A percentile compares a stretch with the other conserved stretches of the same genome.
These are phyloP conservation scores for Labroides dimidiatus DNA, from an alignment of 2,797 vertebrate species.

Conservation along the genomic window DNA sequence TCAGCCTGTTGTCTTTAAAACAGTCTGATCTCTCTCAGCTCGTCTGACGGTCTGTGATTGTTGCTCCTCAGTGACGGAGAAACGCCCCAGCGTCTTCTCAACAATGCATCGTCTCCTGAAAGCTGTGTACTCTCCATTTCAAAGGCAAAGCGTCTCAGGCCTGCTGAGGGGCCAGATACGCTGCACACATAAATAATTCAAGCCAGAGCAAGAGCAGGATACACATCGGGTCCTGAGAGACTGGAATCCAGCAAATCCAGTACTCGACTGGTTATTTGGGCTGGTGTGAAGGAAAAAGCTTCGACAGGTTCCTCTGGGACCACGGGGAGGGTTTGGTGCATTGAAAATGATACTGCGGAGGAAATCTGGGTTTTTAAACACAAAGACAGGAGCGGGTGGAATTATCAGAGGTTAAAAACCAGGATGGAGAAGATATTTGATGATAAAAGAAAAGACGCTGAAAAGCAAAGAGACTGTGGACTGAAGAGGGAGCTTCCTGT, in stretches of 20 bases:
- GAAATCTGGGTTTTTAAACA: conserved; percentile 24
- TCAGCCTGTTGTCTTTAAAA: too few relatives aligned
- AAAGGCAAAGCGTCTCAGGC: conserved; percentile 43
- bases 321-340: conserved; percentile 13
- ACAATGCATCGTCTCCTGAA: conserved; percentile 49
- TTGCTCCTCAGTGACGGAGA: conserved; percentile 19
- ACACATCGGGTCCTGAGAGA: conserved; percentile 58
- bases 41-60: conserved; percentile 1
- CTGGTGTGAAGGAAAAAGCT: conserved; percentile 15
- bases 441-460: not conserved
- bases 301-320: conserved; percentile 8
- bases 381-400: conserved; percentile 18
- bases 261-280: conserved; percentile 55
- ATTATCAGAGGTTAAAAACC: conserved; percentile 42
- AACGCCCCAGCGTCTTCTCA: conserved; percentile 20
- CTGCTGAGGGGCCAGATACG: conserved; percentile 60
- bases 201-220: conserved; percentile 49
- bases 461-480: not conserved
- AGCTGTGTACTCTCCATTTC: conserved; percentile 39
- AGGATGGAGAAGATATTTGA: conserved; percentile 17
- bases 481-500: not conserved
- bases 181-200: conserved; percentile 77
- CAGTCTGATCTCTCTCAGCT: not conserved
- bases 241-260: conserved; percentile 56
- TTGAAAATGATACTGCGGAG: conserved; percentile 2